Evolutionary conservation across 2,888 invertebrate genomes (phyloP).

Genomic region (Tortricodes alternella): DNA sequence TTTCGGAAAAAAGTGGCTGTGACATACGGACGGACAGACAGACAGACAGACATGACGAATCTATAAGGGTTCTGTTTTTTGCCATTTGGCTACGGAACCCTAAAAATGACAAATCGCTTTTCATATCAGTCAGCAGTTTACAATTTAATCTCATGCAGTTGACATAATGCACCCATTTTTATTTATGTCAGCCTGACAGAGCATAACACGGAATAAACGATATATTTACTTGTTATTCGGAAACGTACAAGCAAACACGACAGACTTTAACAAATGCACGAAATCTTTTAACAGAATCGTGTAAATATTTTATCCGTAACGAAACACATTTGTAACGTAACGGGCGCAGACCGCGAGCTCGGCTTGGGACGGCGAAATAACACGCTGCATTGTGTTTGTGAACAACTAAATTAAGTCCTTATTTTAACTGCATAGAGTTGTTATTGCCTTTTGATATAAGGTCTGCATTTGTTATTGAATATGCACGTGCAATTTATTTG

Average conservation of each 20-base stretch:
- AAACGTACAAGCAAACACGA: slow-evolving; percentile 4
- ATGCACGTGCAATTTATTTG: slow-evolving; percentile 19
- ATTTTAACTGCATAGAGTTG: background rate
- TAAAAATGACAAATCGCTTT: too few species aligned
- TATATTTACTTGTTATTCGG: slow-evolving; percentile 2
- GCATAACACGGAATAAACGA: slow-evolving; percentile 3
- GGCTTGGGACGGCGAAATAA: slow-evolving; percentile 7
- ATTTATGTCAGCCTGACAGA: slow-evolving; percentile 4
- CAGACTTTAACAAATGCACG: slow-evolving; percentile 19
- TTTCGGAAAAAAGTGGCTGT: too few species aligned
- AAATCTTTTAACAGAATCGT: slow-evolving; percentile 29
- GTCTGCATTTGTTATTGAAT: slow-evolving; percentile 19
- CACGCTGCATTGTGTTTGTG: background rate
- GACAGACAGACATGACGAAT: too few species aligned
- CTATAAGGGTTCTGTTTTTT: too few species aligned
- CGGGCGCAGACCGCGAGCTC: slow-evolving; percentile 17
- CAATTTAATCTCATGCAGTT: background rate
- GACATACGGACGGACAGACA: too few species aligned
- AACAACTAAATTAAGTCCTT: slow-evolving; percentile 10
- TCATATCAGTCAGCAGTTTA: too few species aligned
- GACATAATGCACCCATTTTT: background rate
- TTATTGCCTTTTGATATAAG: background rate
- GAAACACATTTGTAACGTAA: slow-evolving; percentile 29
- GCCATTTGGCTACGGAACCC: too few species aligned
- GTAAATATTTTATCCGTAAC: slow-evolving; percentile 30